Conservation (phyloP, 2,113 vertebrate genomes). For the Chionodraco myersi region DNA sequence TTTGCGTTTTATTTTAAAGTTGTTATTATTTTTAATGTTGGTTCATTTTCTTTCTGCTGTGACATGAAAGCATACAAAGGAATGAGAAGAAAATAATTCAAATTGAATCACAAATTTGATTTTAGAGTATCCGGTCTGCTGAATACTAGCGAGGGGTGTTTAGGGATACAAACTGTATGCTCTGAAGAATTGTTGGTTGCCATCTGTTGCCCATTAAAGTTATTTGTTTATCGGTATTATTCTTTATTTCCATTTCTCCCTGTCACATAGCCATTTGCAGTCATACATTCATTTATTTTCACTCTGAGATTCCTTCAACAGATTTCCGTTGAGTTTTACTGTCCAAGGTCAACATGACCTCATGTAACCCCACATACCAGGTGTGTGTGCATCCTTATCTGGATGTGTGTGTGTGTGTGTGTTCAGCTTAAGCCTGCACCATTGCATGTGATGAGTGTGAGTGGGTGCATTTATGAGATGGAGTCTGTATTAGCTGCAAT, state of each 20-base stretch:
- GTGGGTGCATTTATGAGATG: slow-evolving; percentile 48
- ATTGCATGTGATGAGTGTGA: slow-evolving; percentile 37
- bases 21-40: slow-evolving; percentile 53
- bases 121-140: slow-evolving; percentile 43
- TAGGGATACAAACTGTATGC: slow-evolving; percentile 63
- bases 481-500: slow-evolving; percentile 67
- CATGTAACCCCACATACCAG: slow-evolving; percentile 37
- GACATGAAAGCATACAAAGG: slow-evolving; percentile 45
- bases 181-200: slow-evolving; percentile 69
- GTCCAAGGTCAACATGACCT: slow-evolving; percentile 39
- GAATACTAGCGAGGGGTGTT: slow-evolving; percentile 13
- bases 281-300: slow-evolving; percentile 11
- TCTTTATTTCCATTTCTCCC: slow-evolving; percentile 66
- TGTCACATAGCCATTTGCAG: slow-evolving; percentile 28
- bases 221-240: slow-evolving; percentile 76
- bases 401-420: slow-evolving; percentile 8
- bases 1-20: slow-evolving; percentile 55
- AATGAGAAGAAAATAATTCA: slow-evolving; percentile 16
- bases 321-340: slow-evolving; percentile 8
- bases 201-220: slow-evolving; percentile 80
- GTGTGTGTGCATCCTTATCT: slow-evolving; percentile 23
- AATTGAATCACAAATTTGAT: slow-evolving; percentile 30
- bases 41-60: slow-evolving; percentile 56
- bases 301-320: slow-evolving; percentile 20
- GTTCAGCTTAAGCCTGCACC: slow-evolving; percentile 32